phyloP scores from a whole-genome alignment of 1,140 invertebrate species.

The Helicoverpa armigera region DNA sequence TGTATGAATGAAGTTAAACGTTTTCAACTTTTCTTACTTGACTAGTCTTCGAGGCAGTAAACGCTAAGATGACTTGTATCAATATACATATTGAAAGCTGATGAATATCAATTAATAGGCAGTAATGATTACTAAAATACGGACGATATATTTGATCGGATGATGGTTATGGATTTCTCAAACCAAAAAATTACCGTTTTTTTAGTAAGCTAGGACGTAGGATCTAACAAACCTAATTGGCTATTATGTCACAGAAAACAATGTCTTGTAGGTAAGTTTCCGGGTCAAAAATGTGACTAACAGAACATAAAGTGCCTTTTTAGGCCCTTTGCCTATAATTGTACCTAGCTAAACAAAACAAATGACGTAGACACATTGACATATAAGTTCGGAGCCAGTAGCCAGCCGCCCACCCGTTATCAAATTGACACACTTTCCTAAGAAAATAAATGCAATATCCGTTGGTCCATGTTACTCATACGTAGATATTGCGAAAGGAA shows the following conservation, averaged over 20 bases:
- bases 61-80: too few species aligned
- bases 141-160: too few species aligned
- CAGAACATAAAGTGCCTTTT: neutral
- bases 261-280: neutral
- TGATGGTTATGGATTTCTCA: too few species aligned
- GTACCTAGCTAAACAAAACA: neutral
- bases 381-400: neutral
- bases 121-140: too few species aligned
- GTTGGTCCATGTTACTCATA: neutral
- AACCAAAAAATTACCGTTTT: too few species aligned
- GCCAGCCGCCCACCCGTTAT: neutral
- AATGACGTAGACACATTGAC: slow-evolving; percentile 8
- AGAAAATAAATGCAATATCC: neutral
- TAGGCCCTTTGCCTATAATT: neutral
- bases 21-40: too few species aligned
- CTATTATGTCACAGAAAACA: neutral
- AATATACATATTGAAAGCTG: too few species aligned
- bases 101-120: too few species aligned
- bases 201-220: too few species aligned
- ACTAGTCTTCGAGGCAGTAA: too few species aligned
- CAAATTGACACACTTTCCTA: slow-evolving; percentile 17
- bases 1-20: too few species aligned
- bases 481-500: neutral
- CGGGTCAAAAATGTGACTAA: neutral
- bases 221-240: too few species aligned